Percentiles rank a stretch among this genome's conserved stretches.
phyloP scores from a whole-genome alignment of 2,113 vertebrate genomes.

The Todiramphus chloris region DNA sequence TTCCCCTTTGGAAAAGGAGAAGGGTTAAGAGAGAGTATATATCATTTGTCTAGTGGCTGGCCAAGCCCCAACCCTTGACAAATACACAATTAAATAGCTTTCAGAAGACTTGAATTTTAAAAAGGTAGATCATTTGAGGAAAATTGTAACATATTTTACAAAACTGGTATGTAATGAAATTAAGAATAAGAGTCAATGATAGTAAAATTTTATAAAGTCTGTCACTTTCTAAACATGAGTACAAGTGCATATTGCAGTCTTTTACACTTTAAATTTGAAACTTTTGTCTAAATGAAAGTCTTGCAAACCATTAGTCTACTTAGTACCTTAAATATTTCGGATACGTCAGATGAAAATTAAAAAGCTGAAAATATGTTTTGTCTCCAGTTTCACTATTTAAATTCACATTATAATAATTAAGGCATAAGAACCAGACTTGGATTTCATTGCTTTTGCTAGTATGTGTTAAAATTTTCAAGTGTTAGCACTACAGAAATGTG shows the following conservation, averaged over 20 bases:
- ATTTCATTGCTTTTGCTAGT: background rate
- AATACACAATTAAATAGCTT: background rate
- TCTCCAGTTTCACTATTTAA: background rate
- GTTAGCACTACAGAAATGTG: background rate
- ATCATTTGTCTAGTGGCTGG: too few relatives aligned
- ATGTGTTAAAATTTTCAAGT: background rate
- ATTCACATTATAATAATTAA: background rate
- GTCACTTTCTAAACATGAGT: background rate
- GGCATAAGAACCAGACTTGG: background rate
- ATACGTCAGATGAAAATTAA: background rate
- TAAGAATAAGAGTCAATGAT: background rate
- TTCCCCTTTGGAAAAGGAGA: too few relatives aligned
- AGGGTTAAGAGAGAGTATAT: too few relatives aligned
- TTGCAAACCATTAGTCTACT: background rate
- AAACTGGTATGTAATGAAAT: background rate
- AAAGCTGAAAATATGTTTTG: background rate
- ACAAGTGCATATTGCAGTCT: background rate
- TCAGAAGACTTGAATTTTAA: background rate
- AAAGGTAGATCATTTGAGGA: background rate
- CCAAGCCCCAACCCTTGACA: too few relatives aligned
- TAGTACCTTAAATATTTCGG: background rate
- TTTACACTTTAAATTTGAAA: background rate
- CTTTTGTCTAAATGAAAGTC: background rate
- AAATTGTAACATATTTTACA: background rate
- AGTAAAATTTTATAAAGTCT: background rate